These are phyloP conservation scores for Probosciger aterrimus DNA, from an alignment of 2,113 vertebrate genomes.

Conservation along the genomic window DNA sequence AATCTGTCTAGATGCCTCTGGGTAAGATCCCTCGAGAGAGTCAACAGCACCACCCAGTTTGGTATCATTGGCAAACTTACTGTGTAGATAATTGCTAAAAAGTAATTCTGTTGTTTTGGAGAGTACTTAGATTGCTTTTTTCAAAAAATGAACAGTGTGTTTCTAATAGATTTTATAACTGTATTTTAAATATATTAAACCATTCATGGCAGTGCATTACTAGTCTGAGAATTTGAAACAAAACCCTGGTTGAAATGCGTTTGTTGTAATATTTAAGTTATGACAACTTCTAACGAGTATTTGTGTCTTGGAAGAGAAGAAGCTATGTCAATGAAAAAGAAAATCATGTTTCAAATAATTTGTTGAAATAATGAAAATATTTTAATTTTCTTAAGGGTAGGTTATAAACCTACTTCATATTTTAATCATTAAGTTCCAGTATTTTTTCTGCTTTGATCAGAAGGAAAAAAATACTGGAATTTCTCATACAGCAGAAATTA, in stretches of 20 bases:
- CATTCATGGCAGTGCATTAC: background rate
- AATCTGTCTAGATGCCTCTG: background rate
- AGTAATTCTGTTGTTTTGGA: background rate
- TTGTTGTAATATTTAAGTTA: background rate
- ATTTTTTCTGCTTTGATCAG: background rate
- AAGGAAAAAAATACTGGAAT: background rate
- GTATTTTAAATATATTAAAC: background rate
- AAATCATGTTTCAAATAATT: background rate
- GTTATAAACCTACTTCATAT: background rate
- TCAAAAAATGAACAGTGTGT: background rate
- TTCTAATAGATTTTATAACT: background rate
- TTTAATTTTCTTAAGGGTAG: background rate
- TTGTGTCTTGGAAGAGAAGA: background rate
- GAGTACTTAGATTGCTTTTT: background rate
- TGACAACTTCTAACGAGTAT: background rate
- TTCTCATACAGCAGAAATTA: background rate
- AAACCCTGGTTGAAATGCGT: accelerated
- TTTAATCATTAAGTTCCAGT: background rate
- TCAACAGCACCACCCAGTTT: background rate
- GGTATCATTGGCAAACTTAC: background rate
- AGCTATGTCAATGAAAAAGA: background rate
- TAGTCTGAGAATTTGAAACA: background rate
- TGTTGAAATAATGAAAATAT: background rate
- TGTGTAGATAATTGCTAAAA: background rate
- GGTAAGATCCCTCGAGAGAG: background rate